Base-by-base conservation (phyloP, 2,113 vertebrate genomes). In the Hyaena hyaena region DNA sequence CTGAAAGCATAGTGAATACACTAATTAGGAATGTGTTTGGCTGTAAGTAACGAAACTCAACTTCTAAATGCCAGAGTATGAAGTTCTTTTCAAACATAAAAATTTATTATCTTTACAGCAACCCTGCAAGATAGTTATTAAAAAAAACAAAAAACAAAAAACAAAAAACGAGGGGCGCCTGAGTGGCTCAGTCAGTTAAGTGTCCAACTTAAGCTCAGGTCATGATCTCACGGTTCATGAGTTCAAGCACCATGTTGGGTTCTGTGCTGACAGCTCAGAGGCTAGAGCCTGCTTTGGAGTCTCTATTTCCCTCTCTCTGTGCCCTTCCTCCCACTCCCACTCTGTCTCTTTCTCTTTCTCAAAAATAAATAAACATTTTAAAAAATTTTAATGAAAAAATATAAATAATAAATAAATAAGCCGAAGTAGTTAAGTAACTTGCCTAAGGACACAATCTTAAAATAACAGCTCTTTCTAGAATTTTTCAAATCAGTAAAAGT, bases 41-140 rank as follows among this genome's bases (percentile, higher is more conserved):
- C 65, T 88, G 45, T 48, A 73, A 24, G 43, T 85, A 96, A 93
- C 35, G 84, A 43, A 95, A 92, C 26, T 77, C 74, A 86, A 77
- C 53, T 77, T 90, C 21, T 93, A 93, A 65, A 76, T 90, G 43
- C 48, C 82, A 81, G 50, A 81, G 19, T 48, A 11, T 45, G 35
- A 92, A 93, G 63, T 50, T 77, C 74, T 77, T 77, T 76, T 95
- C 61, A 92, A 89, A 82, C 16, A 23, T 58, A 39, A 61, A 61
- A 23, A 19, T 31, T 94, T 96, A 90, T 81, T 92, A 53, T 97
- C 83, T 92, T 89, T 58, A 84, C n/a, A 93, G 28, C 61, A 90
- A 73, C 53, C 24, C 48, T 86, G 61, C 31, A 94, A 76, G 39
- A 93, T 16, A 90, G 7, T n/a, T 28, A 76, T 45, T 76, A 24